phyloP scores from a whole-genome alignment of 2,113 vertebrate species.

The Heterochromis multidens region DNA sequence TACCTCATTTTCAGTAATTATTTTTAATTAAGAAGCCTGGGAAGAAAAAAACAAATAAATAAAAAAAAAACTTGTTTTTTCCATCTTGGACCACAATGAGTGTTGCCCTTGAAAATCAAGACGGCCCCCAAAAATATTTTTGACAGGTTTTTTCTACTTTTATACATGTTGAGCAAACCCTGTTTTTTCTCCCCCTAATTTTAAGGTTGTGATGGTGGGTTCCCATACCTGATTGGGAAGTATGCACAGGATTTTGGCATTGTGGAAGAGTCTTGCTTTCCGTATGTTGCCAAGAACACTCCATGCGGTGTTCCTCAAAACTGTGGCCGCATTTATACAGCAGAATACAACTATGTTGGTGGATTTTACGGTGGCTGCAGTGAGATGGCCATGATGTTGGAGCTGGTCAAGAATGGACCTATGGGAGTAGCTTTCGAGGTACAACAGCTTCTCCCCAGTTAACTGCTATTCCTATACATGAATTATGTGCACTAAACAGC shows the following conservation, averaged over 20 bases:
- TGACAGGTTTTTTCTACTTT: not conserved
- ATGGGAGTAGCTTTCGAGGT: slow-evolving; percentile 88
- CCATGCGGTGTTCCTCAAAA: slow-evolving; percentile 74
- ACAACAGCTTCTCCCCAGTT: not conserved
- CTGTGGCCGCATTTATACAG: slow-evolving; percentile 79
- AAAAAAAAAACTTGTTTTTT: too few species aligned
- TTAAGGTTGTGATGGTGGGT: slow-evolving; percentile 91
- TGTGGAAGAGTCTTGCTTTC: slow-evolving; percentile 89
- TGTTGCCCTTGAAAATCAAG: not conserved
- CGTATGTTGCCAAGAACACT: slow-evolving; percentile 78
- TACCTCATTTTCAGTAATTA: not conserved
- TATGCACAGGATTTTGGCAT: slow-evolving; percentile 91
- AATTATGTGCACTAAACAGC: not conserved
- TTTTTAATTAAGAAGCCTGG: not conserved
- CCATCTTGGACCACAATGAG: not conserved
- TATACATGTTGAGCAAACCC: not conserved
- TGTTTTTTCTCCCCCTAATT: not conserved
- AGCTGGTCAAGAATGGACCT: slow-evolving; percentile 86
- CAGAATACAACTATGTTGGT: slow-evolving; percentile 90
- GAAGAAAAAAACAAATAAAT: too few species aligned
- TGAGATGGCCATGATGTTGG: slow-evolving; percentile 88
- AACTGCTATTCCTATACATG: not conserved
- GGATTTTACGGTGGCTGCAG: slow-evolving; percentile 96
- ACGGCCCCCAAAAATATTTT: not conserved
- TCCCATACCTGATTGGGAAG: slow-evolving; percentile 94